Evolutionary conservation across 2,113 vertebrate species (phyloP).

Genomic region (Salminus brasiliensis): DNA sequence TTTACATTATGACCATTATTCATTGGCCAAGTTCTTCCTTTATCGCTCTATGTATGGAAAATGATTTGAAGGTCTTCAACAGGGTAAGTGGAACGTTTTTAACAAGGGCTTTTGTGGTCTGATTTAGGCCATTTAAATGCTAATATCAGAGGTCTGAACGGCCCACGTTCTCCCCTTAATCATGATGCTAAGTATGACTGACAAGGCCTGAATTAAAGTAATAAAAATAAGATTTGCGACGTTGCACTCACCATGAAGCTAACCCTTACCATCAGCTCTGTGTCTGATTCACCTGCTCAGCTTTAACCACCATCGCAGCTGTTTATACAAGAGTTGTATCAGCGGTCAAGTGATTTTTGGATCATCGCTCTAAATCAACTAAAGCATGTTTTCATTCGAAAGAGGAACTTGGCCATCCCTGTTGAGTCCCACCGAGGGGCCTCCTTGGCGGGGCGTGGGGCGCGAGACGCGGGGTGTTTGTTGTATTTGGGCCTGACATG

Average conservation of each 20-base stretch:
- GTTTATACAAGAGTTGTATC: slow-evolving; percentile 11
- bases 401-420: slow-evolving; percentile 26
- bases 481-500: slow-evolving; percentile 42
- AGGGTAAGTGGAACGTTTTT: slow-evolving; percentile 19
- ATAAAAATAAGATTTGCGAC: slow-evolving; percentile 10
- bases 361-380: slow-evolving; percentile 16
- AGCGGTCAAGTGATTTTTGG: slow-evolving; percentile 18
- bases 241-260: neutral
- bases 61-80: slow-evolving; percentile 1
- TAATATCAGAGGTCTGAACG: neutral
- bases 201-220: neutral
- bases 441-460: slow-evolving; percentile 11
- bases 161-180: neutral
- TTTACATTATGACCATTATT: slow-evolving; percentile 54
- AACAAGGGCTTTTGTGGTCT: slow-evolving; percentile 16
- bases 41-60: slow-evolving; percentile 25
- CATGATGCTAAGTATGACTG: slow-evolving; percentile 20
- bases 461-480: neutral
- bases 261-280: neutral
- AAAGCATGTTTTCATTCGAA: slow-evolving; percentile 25
- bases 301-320: neutral
- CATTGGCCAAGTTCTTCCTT: slow-evolving; percentile 47
- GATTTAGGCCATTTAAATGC: slow-evolving; percentile 30
- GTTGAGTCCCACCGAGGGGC: slow-evolving; percentile 29
- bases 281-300: neutral